Percentiles rank a stretch among this genome's conserved stretches.
Evolutionary conservation across 2,797 vertebrate species (phyloP).

Genomic region (Novumbra hubbsi): DNA sequence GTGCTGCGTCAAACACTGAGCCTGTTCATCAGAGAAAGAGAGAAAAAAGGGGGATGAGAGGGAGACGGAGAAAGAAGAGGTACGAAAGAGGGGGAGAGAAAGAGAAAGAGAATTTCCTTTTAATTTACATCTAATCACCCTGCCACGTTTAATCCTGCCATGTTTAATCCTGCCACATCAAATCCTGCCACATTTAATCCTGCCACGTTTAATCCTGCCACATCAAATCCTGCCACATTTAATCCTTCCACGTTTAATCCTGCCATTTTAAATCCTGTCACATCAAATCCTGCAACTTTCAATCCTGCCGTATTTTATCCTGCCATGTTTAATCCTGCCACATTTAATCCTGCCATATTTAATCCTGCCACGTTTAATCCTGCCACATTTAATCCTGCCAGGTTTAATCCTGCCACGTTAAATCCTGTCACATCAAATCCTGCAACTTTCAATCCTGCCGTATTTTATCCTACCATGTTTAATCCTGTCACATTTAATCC

Average conservation of each 20-base stretch:
- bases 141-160: slow-evolving; percentile 21
- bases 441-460: too few relatives aligned
- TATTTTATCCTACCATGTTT: slow-evolving; percentile 31
- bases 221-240: slow-evolving; percentile 42
- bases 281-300: too few relatives aligned
- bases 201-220: slow-evolving; percentile 29
- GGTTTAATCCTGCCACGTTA: too few relatives aligned
- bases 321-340: too few relatives aligned
- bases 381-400: slow-evolving; percentile 20
- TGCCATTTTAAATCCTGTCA: slow-evolving; percentile 18
- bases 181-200: too few relatives aligned
- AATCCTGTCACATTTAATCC: slow-evolving; percentile 50
- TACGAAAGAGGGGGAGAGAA: neutral
- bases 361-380: slow-evolving; percentile 50
- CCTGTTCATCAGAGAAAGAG: slow-evolving; percentile 55
- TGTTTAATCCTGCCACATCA: slow-evolving; percentile 26
- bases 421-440: too few relatives aligned
- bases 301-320: too few relatives aligned
- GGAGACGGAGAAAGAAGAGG: neutral
- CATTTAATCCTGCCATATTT: slow-evolving; percentile 31
- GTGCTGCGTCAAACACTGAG: slow-evolving; percentile 60
- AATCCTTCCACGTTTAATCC: slow-evolving; percentile 50
- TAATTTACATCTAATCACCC: slow-evolving; percentile 53
- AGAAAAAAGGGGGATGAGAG: slow-evolving; percentile 2
- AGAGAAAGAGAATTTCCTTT: slow-evolving; percentile 41